Evolutionary conservation across 1,140 invertebrate genomes (phyloP), one percentile per base, ranked within the genome.

Genomic region (Nylanderia fulva): DNA sequence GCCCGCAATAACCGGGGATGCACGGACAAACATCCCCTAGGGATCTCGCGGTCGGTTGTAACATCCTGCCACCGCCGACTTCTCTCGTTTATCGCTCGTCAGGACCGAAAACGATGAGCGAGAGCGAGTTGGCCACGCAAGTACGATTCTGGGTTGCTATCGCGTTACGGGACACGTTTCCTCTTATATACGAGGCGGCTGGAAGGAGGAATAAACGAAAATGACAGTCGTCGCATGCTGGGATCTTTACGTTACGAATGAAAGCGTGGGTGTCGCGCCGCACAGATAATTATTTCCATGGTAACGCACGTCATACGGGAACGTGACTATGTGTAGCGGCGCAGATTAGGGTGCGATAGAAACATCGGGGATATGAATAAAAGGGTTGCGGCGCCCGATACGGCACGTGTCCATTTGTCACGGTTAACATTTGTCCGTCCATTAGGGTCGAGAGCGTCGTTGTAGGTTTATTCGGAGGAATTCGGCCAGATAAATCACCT

Each of bases 61-160:
- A 75, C 71, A 77, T 85, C 72, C 24, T 24, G 66, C 33, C 42
- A 13, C 61, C 56, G 45, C 82, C 75, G 69, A 42, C 69, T 80
- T 75, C 52, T 75, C 52, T 60, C 86, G 86, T 88, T 88, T 82
- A 88, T 85, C 84, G 87, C 85, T 61, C 86, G 86, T 39, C 71
- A 69, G 85, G 24, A 54, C 27, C 61, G 39, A 52, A 88, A 80
- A 80, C 74, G 74, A n/a, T n/a, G n/a, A n/a, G n/a, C n/a, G n/a
- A n/a, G n/a, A 27, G 58, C 24, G 33, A 74, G n/a, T n/a, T 29
- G 5, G 5, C 24, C n/a, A 15, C 15, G 29, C 24, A 48, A n/a
- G 24, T 36, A 58, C 27, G 24, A 68, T 85, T 88, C 56, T 48
- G 80, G 85, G 7, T 69, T 42, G 48, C 27, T 66, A 68, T 48